Conservation (phyloP, 2,797 vertebrate species). For the Xyrichtys novacula region DNA sequence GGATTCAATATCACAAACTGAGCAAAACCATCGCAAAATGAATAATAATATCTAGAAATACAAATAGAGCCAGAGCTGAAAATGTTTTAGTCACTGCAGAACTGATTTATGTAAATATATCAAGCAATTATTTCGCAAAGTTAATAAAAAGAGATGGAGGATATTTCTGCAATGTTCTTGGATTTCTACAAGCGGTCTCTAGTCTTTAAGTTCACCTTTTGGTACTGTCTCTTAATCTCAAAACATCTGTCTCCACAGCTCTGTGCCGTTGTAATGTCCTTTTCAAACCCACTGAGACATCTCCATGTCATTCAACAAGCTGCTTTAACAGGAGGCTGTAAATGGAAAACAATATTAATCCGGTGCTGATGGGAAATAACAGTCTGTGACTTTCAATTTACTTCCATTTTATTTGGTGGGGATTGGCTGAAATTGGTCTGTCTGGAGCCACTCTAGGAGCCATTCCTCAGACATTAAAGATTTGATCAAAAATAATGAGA, state of each 20-base stretch:
- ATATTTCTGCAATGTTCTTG: not conserved
- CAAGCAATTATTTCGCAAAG: not conserved
- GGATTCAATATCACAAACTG: not conserved
- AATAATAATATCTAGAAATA: not conserved
- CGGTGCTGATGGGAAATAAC: slow-evolving; percentile 58
- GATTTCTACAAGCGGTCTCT: not conserved
- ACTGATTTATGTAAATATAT: not conserved
- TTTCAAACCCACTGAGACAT: slow-evolving; percentile 20
- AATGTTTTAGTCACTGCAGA: not conserved
- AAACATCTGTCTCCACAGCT: not conserved
- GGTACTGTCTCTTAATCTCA: no score
- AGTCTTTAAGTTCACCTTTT: no score
- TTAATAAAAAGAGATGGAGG: not conserved
- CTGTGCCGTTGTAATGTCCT: not conserved
- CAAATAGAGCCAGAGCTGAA: not conserved
- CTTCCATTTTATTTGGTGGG: slow-evolving; percentile 43
- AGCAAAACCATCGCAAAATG: not conserved
- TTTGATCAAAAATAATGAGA: slow-evolving; percentile 38
- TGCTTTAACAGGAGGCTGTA: slow-evolving; percentile 30
- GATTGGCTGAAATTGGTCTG: slow-evolving; percentile 47
- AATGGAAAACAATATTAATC: slow-evolving; percentile 55
- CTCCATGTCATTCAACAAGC: slow-evolving; percentile 14
- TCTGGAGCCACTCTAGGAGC: slow-evolving; percentile 20
- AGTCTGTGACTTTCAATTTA: slow-evolving; percentile 46
- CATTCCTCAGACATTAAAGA: slow-evolving; percentile 43